A percentile compares a stretch with the other conserved stretches of the same genome.
These are phyloP conservation scores for Clarias fuscus DNA, from an alignment of 2,797 vertebrate genomes.

Conservation along the genomic window DNA sequence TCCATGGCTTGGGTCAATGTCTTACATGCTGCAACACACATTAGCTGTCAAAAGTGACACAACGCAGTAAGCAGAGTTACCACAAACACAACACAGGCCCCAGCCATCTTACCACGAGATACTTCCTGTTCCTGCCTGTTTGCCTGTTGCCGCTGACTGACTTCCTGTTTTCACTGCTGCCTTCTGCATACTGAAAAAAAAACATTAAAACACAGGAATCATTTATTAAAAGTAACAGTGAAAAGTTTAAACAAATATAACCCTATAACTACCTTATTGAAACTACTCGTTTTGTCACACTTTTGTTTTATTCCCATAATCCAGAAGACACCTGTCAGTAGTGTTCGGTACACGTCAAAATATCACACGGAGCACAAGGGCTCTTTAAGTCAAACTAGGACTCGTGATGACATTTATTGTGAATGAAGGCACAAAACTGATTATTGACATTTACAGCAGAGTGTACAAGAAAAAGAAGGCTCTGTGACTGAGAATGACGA, in stretches of 20 bases:
- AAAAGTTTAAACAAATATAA: not conserved
- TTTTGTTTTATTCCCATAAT: not conserved
- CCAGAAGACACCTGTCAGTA: not conserved
- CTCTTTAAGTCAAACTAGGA: too few species aligned
- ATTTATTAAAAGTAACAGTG: too few species aligned
- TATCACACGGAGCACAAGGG: not conserved
- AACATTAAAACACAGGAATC: not conserved
- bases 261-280: not conserved
- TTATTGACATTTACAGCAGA: too few species aligned
- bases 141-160: slow-evolving; percentile 57
- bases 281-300: not conserved
- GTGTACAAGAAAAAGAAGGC: too few species aligned
- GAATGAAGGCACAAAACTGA: too few species aligned
- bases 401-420: too few species aligned
- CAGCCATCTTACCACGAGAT: slow-evolving; percentile 63
- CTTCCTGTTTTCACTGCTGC: slow-evolving; percentile 75
- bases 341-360: slow-evolving; percentile 4
- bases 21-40: slow-evolving; percentile 7
- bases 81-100: slow-evolving; percentile 15
- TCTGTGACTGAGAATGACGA: too few species aligned
- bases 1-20: not conserved
- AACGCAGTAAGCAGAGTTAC: not conserved
- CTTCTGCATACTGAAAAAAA: slow-evolving; percentile 70
- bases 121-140: slow-evolving; percentile 74
- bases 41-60: not conserved